A percentile compares a stretch with the other conserved stretches of the same genome.
These are phyloP conservation scores for Rutpela maculata DNA, from an alignment of 2,888 invertebrate genomes.

Conservation along the genomic window DNA sequence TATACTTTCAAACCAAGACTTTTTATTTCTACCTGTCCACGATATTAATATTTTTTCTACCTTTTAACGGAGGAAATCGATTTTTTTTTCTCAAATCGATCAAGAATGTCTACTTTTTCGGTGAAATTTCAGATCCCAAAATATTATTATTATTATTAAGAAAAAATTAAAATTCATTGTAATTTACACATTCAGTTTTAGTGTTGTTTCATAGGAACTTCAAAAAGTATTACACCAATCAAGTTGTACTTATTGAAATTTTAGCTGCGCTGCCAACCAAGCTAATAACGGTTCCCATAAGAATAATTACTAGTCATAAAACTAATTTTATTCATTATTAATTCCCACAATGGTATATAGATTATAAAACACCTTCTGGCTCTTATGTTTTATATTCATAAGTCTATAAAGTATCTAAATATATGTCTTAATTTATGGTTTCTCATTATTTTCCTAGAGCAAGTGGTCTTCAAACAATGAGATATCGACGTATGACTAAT, in stretches of 20 bases:
- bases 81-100: no score
- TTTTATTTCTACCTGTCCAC: no score
- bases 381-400: slow-evolving; percentile 20
- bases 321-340: slow-evolving; percentile 25
- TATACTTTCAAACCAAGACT: no score
- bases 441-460: not conserved
- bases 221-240: no score
- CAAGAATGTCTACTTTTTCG: no score
- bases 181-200: no score
- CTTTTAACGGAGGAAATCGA: no score
- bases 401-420: slow-evolving; percentile 13
- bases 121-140: no score
- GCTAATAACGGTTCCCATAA: slow-evolving; percentile 6
- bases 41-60: no score
- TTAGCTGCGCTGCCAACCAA: slow-evolving; percentile 5
- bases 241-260: not conserved
- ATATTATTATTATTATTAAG: no score
- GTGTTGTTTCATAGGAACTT: no score
- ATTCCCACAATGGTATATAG: slow-evolving; percentile 13
- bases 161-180: no score
- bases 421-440: not conserved
- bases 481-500: not conserved
- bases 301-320: slow-evolving; percentile 26
- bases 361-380: slow-evolving; percentile 18
- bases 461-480: not conserved